phyloP scores from a whole-genome alignment of 2,113 vertebrate species.

The Synchiropus splendidus region DNA sequence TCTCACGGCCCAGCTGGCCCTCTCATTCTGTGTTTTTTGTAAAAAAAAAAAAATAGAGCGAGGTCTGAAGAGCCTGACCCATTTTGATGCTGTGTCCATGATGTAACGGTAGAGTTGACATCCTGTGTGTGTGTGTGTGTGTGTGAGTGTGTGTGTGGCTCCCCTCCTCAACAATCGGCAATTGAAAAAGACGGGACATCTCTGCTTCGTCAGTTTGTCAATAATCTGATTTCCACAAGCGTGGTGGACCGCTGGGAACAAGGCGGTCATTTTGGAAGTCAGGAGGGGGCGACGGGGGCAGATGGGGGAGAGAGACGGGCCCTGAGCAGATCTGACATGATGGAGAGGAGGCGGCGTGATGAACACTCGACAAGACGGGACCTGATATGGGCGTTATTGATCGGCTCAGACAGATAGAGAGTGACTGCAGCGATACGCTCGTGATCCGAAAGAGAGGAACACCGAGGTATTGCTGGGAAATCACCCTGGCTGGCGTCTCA shows the following conservation, averaged over 20 bases:
- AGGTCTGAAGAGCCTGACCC: conserved; percentile 32
- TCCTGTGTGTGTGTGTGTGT: too few relatives aligned
- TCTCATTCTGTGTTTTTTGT: conserved; percentile 28
- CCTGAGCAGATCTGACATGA: neutral
- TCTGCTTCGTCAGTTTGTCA: conserved; percentile 5
- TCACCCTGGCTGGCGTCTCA: conserved; percentile 1
- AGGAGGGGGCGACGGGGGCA: too few relatives aligned
- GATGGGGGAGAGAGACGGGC: too few relatives aligned
- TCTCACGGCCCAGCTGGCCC: conserved; percentile 24
- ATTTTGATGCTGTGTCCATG: conserved; percentile 30
- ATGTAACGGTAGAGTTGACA: conserved; percentile 35
- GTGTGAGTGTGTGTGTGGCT: too few relatives aligned
- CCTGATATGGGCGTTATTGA: neutral
- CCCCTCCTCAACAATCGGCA: neutral
- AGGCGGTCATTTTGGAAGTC: conserved; percentile 2
- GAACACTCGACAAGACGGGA: neutral
- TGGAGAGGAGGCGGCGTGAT: neutral
- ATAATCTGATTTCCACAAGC: conserved; percentile 19
- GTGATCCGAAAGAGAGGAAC: too few relatives aligned
- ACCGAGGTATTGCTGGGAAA: conserved; percentile 10
- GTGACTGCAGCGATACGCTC: neutral
- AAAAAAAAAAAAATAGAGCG: conserved; percentile 24
- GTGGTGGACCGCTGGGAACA: conserved; percentile 14
- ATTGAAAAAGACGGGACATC: conserved; percentile 11
- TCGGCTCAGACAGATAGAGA: neutral